These are phyloP conservation scores for Stenchaetothrips biformis DNA, from an alignment of 2,888 invertebrate species.

Conservation along the genomic window DNA sequence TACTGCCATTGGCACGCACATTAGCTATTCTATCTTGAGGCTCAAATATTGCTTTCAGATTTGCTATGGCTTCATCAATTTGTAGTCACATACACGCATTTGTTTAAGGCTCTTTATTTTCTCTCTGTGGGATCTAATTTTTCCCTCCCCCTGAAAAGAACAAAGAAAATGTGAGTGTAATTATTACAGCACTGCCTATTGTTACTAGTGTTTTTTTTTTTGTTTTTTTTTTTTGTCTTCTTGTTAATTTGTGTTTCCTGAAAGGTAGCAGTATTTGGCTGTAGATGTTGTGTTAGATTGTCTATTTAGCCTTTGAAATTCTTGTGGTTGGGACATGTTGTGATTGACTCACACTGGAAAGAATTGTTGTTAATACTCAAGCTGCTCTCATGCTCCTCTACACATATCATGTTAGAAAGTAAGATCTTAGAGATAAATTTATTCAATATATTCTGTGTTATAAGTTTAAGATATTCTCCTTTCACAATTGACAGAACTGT, in stretches of 20 bases:
- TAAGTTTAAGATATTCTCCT: neutral
- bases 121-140: neutral
- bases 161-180: neutral
- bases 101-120: neutral
- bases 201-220: neutral
- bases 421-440: neutral
- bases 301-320: neutral
- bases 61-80: too few relatives aligned
- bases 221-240: neutral
- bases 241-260: neutral
- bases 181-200: neutral
- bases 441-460: neutral
- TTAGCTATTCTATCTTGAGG: neutral
- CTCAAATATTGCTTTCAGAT: neutral
- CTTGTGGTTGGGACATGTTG: neutral
- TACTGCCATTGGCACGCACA: neutral
- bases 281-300: neutral
- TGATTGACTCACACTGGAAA: neutral
- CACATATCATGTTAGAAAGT: conserved; percentile 6
- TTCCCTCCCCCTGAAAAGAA: neutral
- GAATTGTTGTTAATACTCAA: neutral
- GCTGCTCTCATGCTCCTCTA: neutral
- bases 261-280: neutral
- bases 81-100: neutral
- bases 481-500: neutral